Conservation (phyloP, 2,888 invertebrate genomes). For the Holacanthella duospinosa region DNA sequence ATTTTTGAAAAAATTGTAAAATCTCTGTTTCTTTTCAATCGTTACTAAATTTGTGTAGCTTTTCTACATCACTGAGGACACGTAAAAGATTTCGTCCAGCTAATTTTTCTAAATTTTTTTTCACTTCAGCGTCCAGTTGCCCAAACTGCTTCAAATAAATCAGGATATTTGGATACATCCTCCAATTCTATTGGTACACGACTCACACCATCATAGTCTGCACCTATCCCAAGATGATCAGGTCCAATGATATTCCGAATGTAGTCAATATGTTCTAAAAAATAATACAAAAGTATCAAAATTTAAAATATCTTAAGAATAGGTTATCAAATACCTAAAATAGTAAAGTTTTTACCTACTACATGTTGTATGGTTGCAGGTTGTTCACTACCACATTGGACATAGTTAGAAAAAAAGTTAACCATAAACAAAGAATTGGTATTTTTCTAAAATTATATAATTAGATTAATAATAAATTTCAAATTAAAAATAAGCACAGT, state of each 20-base stretch:
- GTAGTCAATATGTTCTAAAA: conserved; percentile 68
- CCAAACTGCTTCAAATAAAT: conserved; percentile 48
- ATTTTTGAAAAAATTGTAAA: no score
- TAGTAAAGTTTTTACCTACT: conserved; percentile 49
- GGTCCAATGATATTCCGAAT: conserved; percentile 68
- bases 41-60: no score
- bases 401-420: conserved; percentile 75
- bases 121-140: conserved; percentile 46
- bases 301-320: no score
- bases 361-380: conserved; percentile 70
- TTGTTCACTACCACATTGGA: conserved; percentile 55
- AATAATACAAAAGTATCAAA: neutral
- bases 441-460: conserved; percentile 50
- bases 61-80: conserved; percentile 47
- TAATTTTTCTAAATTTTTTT: conserved; percentile 48
- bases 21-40: conserved; percentile 10
- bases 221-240: conserved; percentile 75
- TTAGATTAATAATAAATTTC: neutral
- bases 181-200: conserved; percentile 49
- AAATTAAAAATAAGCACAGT: neutral
- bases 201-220: conserved; percentile 72
- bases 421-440: conserved; percentile 88
- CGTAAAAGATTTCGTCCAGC: conserved; percentile 50
- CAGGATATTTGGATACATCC: conserved; percentile 51
- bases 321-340: neutral